Conservation (phyloP, 2,888 invertebrate species). For the Melanargia galathea region DNA sequence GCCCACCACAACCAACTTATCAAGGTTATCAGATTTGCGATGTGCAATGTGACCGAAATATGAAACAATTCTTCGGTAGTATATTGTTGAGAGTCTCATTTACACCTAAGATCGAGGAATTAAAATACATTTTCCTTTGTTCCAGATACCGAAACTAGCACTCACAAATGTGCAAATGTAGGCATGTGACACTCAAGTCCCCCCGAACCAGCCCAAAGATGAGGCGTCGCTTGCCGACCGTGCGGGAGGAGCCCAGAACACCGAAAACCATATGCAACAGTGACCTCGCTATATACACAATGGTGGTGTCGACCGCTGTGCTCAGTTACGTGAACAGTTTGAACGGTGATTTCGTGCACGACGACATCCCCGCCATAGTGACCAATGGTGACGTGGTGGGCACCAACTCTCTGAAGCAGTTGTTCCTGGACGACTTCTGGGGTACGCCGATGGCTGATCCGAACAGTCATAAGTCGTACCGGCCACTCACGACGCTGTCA, state of each 20-base stretch:
- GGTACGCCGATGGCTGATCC: slow-evolving; percentile 91
- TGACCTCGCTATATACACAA: slow-evolving; percentile 83
- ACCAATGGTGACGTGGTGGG: slow-evolving; percentile 91
- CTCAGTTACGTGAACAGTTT: slow-evolving; percentile 89
- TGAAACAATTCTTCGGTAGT: no score
- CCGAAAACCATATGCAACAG: slow-evolving; percentile 52
- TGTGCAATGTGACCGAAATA: no score
- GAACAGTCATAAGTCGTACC: slow-evolving; percentile 92
- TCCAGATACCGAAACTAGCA: slow-evolving; percentile 52
- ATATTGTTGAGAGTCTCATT: no score
- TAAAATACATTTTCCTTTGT: slow-evolving; percentile 45
- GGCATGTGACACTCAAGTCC: slow-evolving; percentile 64
- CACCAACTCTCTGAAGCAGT: slow-evolving; percentile 82
- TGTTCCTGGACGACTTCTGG: slow-evolving; percentile 93
- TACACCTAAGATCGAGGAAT: no score
- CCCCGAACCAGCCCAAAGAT: slow-evolving; percentile 62
- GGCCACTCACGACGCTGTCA: slow-evolving; percentile 91
- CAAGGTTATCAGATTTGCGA: no score
- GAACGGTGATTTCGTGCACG: slow-evolving; percentile 92
- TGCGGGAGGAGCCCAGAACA: slow-evolving; percentile 63
- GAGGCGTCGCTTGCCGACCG: slow-evolving; percentile 74
- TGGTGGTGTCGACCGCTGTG: slow-evolving; percentile 85
- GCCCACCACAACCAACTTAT: no score
- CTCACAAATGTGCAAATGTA: slow-evolving; percentile 74
- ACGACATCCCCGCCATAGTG: slow-evolving; percentile 92